A percentile compares a stretch with the other conserved stretches of the same genome.
phyloP scores from a whole-genome alignment of 2,113 vertebrate species.

The Pterocles burchelli region DNA sequence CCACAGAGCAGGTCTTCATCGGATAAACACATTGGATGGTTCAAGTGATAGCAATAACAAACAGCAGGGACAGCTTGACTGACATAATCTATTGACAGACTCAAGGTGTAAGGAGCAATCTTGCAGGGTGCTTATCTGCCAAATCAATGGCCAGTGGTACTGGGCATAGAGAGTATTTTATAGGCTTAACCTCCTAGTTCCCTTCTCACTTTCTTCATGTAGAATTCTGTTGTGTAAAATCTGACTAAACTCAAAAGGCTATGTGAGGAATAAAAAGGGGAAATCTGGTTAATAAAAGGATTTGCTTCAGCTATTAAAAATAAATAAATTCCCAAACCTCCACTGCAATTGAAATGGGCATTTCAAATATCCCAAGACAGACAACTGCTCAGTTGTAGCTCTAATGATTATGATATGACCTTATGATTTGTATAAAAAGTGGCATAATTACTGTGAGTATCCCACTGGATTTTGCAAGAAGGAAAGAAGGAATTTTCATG shows the following conservation, averaged over 20 bases:
- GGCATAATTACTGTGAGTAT: constrained; percentile 63
- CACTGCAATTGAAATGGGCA: constrained; percentile 36
- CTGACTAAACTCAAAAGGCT: constrained; percentile 46
- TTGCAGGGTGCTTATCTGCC: background rate
- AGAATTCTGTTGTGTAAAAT: constrained; percentile 27
- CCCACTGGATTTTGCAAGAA: constrained; percentile 66
- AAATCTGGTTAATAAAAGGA: constrained; percentile 54
- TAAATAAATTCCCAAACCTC: constrained; percentile 18
- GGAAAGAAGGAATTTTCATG: constrained; percentile 56
- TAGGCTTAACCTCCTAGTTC: background rate
- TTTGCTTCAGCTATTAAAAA: constrained; percentile 57
- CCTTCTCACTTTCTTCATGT: background rate
- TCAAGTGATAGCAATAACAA: constrained; percentile 25
- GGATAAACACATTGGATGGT: background rate
- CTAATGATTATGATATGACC: constrained; percentile 24
- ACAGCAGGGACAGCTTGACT: background rate
- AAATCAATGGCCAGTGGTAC: background rate
- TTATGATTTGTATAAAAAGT: constrained; percentile 53
- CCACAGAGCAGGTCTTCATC: background rate
- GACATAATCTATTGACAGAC: constrained; percentile 26
- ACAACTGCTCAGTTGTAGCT: constrained; percentile 25
- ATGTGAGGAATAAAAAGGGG: constrained; percentile 26
- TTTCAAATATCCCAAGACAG: constrained; percentile 42
- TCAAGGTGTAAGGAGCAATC: constrained; percentile 1
- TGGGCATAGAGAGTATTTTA: background rate